Percentiles rank a stretch among this genome's conserved stretches.
These are phyloP conservation scores for Channa striata DNA, from an alignment of 2,797 vertebrate genomes.

Conservation along the genomic window DNA sequence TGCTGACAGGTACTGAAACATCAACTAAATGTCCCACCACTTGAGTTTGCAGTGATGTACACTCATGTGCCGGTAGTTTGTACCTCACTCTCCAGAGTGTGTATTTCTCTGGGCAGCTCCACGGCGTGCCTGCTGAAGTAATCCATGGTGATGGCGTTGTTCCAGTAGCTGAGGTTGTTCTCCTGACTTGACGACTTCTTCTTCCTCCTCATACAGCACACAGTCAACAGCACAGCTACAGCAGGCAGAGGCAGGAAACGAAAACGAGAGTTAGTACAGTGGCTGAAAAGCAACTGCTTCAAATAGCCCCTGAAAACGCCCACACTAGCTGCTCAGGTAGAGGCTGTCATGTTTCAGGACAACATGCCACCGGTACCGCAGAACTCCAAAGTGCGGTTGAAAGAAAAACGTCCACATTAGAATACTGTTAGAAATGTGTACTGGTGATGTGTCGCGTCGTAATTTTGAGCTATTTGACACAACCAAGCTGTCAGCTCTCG, in stretches of 20 bases:
- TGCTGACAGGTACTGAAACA: slow-evolving; percentile 55
- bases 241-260: slow-evolving; percentile 11
- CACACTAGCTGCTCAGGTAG: slow-evolving; percentile 29
- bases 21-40: slow-evolving; percentile 37
- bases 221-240: slow-evolving; percentile 94
- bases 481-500: slow-evolving; percentile 12
- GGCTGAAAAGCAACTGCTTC: slow-evolving; percentile 31
- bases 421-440: not conserved
- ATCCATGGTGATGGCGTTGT: slow-evolving; percentile 99
- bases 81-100: slow-evolving; percentile 98
- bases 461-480: slow-evolving; percentile 4
- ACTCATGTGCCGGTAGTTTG: slow-evolving; percentile 29
- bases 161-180: slow-evolving; percentile 99
- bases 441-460: slow-evolving; percentile 1
- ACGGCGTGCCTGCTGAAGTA: slow-evolving; percentile 98
- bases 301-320: slow-evolving; percentile 30
- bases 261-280: not conserved
- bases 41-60: slow-evolving; percentile 17
- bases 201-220: slow-evolving; percentile 97
- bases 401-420: not conserved
- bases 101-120: slow-evolving; percentile 96
- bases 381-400: slow-evolving; percentile 2
- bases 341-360: slow-evolving; percentile 36
- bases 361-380: slow-evolving; percentile 7
- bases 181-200: slow-evolving; percentile 96